A percentile compares a stretch with the other conserved stretches of the same genome.
These are phyloP conservation scores for Diadumene lineata DNA, from an alignment of 92 coral and sea anemone genomes.

Conservation along the genomic window DNA sequence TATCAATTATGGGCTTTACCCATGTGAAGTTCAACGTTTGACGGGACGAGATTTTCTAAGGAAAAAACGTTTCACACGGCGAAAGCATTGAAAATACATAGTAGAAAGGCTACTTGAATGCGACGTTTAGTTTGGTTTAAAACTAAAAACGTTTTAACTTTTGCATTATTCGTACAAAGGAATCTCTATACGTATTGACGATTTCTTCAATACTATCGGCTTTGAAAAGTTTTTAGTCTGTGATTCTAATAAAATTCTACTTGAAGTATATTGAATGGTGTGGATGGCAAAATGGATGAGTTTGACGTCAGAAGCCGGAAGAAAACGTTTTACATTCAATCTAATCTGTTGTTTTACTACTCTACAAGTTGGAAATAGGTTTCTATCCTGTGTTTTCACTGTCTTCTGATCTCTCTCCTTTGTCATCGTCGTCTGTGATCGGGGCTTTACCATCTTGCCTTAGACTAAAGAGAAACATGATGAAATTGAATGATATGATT, in stretches of 20 bases:
- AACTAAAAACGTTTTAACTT: no score
- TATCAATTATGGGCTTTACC: not conserved
- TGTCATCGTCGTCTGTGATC: constrained; percentile 28
- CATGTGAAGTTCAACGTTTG: not conserved
- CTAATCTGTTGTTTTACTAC: not conserved
- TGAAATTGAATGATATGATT: not conserved
- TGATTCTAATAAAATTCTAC: not conserved
- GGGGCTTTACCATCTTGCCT: constrained; percentile 51
- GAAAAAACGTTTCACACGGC: not conserved
- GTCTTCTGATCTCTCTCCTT: constrained; percentile 19
- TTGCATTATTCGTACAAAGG: no score
- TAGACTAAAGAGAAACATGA: constrained; percentile 9
- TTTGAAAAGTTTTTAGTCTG: not conserved
- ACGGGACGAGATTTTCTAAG: not conserved
- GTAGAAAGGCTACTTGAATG: no score
- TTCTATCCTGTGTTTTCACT: constrained; percentile 32
- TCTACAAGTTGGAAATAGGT: not conserved
- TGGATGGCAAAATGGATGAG: constrained; percentile 8
- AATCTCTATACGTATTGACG: no score
- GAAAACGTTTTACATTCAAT: constrained; percentile 8
- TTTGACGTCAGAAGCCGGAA: not conserved
- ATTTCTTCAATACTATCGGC: not conserved
- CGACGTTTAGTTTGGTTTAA: no score
- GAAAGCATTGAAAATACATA: not conserved
- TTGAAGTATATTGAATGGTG: not conserved